A percentile compares a stretch with the other conserved stretches of the same genome.
Conservation (phyloP, 2,888 invertebrate species). For the Diaprepes abbreviatus region DNA sequence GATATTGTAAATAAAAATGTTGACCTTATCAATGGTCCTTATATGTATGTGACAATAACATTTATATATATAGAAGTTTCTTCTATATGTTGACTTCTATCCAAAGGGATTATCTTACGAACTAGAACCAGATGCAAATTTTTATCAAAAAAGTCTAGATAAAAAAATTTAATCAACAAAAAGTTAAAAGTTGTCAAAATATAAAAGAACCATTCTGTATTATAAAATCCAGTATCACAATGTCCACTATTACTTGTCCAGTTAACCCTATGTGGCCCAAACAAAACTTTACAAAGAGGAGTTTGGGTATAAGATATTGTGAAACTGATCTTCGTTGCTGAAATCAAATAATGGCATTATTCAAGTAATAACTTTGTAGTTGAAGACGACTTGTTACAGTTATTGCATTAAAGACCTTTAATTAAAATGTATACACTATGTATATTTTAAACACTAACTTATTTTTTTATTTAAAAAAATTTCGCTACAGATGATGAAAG, state of each 20-base stretch:
- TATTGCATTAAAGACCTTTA: conserved; percentile 16
- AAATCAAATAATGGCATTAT: conserved; percentile 27
- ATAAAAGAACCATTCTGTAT: neutral
- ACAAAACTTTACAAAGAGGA: neutral
- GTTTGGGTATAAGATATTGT: neutral
- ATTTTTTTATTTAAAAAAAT: conserved; percentile 45
- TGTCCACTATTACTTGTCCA: neutral
- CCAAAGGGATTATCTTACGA: too few species aligned
- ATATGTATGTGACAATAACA: neutral
- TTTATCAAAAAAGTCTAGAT: too few species aligned
- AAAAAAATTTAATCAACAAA: too few species aligned
- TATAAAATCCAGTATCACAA: neutral
- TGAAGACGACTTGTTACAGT: conserved; percentile 22
- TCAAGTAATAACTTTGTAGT: conserved; percentile 1
- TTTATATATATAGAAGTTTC: neutral
- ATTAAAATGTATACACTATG: conserved; percentile 24
- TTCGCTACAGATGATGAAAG: conserved; percentile 53
- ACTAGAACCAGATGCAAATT: too few species aligned
- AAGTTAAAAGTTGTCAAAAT: neutral
- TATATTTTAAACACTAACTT: conserved; percentile 42
- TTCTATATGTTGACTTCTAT: neutral
- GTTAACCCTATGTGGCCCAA: neutral
- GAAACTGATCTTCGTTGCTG: neutral
- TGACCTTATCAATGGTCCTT: neutral
- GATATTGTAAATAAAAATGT: conserved; percentile 17